A percentile compares a stretch with the other conserved stretches of the same genome.
phyloP scores from a whole-genome alignment of 1,140 invertebrate species.

The Philopotamus ludificatus region DNA sequence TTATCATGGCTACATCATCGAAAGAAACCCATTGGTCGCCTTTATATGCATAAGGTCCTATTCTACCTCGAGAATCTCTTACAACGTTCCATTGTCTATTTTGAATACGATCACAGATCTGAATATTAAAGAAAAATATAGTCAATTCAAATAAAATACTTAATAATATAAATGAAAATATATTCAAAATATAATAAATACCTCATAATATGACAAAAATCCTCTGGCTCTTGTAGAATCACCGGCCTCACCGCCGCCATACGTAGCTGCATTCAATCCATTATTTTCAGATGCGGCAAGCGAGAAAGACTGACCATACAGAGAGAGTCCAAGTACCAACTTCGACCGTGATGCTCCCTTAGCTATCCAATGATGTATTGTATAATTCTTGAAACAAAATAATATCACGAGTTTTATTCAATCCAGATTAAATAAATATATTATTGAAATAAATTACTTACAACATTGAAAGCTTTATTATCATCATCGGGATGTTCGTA shows the following conservation, averaged over 20 bases:
- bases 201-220: conserved; percentile 84
- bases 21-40: conserved; percentile 84
- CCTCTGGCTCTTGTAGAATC: conserved; percentile 77
- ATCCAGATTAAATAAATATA: too few relatives aligned
- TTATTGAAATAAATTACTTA: conserved; percentile 46
- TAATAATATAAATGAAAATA: neutral
- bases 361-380: conserved; percentile 77
- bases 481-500: conserved; percentile 71
- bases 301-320: conserved; percentile 83
- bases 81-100: conserved; percentile 67
- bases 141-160: neutral
- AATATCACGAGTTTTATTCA: conserved; percentile 5
- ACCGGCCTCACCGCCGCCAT: conserved; percentile 75
- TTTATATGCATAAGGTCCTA: conserved; percentile 73
- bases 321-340: conserved; percentile 77
- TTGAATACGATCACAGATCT: conserved; percentile 70
- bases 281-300: conserved; percentile 61
- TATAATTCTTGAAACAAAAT: conserved; percentile 66
- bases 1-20: conserved; percentile 74
- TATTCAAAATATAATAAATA: conserved; percentile 44
- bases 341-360: conserved; percentile 74
- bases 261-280: conserved; percentile 67
- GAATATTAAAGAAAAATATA: neutral
- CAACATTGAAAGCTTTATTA: conserved; percentile 74
- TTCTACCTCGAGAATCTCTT: conserved; percentile 65